Evolutionary conservation across 2,797 vertebrate species (phyloP).

Genomic region (Scolopax rusticola): DNA sequence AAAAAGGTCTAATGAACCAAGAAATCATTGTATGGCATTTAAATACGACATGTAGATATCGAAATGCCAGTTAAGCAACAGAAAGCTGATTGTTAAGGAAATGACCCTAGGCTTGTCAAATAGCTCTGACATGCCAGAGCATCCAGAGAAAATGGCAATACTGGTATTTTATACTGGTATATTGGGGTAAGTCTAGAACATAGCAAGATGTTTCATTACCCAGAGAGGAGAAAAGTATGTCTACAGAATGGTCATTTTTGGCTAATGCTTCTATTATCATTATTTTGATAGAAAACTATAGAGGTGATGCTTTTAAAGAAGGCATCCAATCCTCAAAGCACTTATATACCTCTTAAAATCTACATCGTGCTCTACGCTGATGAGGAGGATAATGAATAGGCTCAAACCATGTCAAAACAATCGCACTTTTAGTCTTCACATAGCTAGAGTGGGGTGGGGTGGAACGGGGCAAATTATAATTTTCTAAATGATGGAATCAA

Average conservation of each 20-base stretch:
- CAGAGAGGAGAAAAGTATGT: not conserved
- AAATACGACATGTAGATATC: not conserved
- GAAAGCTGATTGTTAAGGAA: not conserved
- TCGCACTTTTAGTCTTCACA: not conserved
- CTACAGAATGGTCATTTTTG: not conserved
- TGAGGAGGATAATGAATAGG: slow-evolving; percentile 10
- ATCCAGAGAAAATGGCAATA: not conserved
- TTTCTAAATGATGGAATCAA: not conserved
- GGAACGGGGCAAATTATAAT: not conserved
- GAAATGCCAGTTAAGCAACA: not conserved
- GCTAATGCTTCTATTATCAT: not conserved
- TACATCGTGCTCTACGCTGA: not conserved
- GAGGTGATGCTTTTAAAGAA: not conserved
- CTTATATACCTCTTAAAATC: slow-evolving; percentile 1
- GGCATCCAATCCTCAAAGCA: not conserved
- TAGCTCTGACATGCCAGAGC: not conserved
- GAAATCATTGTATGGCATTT: not conserved
- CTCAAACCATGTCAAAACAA: slow-evolving; percentile 24
- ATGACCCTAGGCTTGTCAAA: not conserved
- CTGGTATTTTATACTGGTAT: not conserved
- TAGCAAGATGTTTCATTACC: rapidly evolving
- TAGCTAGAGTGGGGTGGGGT: not conserved
- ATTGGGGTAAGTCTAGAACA: not conserved
- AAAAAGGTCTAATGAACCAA: not conserved
- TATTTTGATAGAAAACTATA: not conserved